Conservation (phyloP, 2,113 vertebrate genomes). For the Plecturocebus donacophilus region DNA sequence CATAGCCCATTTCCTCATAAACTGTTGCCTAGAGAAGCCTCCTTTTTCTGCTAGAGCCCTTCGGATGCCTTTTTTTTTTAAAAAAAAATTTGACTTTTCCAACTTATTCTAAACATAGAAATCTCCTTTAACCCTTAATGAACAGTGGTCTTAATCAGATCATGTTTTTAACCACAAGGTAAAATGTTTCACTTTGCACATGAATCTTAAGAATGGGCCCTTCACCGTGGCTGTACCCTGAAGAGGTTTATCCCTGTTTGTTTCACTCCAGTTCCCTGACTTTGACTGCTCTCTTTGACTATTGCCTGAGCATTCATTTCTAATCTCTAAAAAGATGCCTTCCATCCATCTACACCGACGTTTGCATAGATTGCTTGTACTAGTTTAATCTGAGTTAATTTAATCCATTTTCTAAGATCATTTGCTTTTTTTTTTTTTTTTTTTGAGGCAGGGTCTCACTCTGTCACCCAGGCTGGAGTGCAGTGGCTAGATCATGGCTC, state of each 20-base stretch:
- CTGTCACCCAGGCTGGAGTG: too few species aligned
- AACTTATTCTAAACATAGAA: not conserved
- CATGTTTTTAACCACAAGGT: not conserved
- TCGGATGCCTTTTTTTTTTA: not conserved
- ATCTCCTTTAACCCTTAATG: not conserved
- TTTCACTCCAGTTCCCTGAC: not conserved
- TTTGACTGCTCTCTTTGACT: not conserved
- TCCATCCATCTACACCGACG: not conserved
- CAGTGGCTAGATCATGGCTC: too few species aligned
- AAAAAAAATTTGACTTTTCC: not conserved
- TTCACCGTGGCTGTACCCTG: not conserved
- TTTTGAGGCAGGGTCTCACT: too few species aligned
- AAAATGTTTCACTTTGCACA: not conserved
- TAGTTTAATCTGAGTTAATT: not conserved
- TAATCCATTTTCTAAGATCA: not conserved
- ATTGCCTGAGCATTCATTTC: not conserved
- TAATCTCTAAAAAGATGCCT: not conserved
- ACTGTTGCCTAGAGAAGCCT: not conserved
- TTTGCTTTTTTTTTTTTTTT: not conserved
- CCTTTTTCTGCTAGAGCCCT: not conserved
- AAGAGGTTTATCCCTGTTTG: not conserved
- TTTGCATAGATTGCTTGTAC: not conserved
- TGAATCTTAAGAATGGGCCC: not conserved
- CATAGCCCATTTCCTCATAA: not conserved
- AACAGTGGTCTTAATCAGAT: not conserved